These are phyloP conservation scores for Crenuchus spilurus DNA, from an alignment of 2,797 vertebrate species.

Conservation along the genomic window DNA sequence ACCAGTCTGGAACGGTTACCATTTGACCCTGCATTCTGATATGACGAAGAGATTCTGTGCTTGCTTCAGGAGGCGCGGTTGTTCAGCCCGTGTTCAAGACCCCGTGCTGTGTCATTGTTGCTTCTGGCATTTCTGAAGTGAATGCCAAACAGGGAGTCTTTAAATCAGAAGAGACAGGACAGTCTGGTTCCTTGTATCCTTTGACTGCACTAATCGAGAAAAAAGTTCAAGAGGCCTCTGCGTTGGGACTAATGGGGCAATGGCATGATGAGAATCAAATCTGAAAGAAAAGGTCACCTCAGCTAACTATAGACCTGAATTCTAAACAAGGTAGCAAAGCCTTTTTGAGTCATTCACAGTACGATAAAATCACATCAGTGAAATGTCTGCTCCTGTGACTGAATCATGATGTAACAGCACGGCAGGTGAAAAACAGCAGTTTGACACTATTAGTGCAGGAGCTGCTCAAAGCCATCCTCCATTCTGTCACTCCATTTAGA, in stretches of 20 bases:
- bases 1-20: background rate
- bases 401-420: background rate
- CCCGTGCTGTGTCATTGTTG: background rate
- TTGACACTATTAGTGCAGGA: conserved; percentile 11
- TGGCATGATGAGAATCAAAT: conserved; percentile 15
- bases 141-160: conserved; percentile 25
- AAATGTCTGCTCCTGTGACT: background rate
- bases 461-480: background rate
- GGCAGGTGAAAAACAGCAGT: background rate
- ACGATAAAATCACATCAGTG: conserved; percentile 3
- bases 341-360: conserved; percentile 11
- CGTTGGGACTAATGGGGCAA: conserved; percentile 4
- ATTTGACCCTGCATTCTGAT: background rate
- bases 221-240: background rate
- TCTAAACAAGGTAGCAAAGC: background rate
- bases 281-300: conserved; percentile 27
- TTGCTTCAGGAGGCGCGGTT: background rate
- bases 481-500: background rate
- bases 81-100: background rate
- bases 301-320: conserved; percentile 22
- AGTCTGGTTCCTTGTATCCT: conserved; percentile 7
- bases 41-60: background rate
- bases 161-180: conserved; percentile 49
- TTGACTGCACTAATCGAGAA: conserved; percentile 22
- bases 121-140: conserved; percentile 38